Evolutionary conservation across 2,113 vertebrate genomes (phyloP).

Genomic region (Clarias macrocephalus): DNA sequence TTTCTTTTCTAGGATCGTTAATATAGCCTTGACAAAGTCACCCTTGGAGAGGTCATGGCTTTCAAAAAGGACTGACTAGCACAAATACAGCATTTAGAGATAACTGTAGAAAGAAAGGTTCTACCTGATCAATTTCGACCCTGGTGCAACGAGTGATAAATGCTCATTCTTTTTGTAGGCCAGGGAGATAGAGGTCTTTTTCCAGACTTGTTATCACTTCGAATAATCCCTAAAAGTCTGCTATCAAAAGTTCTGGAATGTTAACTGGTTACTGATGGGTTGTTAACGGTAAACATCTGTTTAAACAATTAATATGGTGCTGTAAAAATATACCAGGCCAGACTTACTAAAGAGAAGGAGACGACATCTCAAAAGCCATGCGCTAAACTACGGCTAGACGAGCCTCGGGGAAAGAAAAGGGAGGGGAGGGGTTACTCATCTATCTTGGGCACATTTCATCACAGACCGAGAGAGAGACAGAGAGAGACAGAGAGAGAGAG

Average conservation of each 20-base stretch:
- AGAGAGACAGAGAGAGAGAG: conserved; percentile 23
- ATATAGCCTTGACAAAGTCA: background rate
- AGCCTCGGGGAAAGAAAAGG: background rate
- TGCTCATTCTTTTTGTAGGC: background rate
- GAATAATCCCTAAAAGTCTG: conserved; percentile 1
- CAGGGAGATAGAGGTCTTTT: background rate
- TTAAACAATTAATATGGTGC: background rate
- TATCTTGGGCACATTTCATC: conserved; percentile 63
- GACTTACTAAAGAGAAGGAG: background rate
- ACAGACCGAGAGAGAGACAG: conserved; percentile 32
- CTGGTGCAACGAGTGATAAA: background rate
- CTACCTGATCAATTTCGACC: background rate
- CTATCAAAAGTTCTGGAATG: background rate
- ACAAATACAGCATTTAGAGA: background rate
- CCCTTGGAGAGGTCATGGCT: background rate
- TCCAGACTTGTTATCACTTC: background rate
- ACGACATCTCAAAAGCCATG: conserved; percentile 18
- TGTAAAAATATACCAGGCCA: background rate
- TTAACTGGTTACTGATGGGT: background rate
- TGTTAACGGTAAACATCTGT: background rate
- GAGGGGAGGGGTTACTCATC: conserved; percentile 38
- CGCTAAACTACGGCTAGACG: conserved; percentile 16
- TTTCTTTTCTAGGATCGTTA: background rate
- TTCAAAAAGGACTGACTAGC: background rate
- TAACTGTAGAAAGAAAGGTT: background rate